A percentile compares a stretch with the other conserved stretches of the same genome.
Evolutionary conservation across 2,797 vertebrate genomes (phyloP).

Genomic region (Phrynocephalus guinanensis): DNA sequence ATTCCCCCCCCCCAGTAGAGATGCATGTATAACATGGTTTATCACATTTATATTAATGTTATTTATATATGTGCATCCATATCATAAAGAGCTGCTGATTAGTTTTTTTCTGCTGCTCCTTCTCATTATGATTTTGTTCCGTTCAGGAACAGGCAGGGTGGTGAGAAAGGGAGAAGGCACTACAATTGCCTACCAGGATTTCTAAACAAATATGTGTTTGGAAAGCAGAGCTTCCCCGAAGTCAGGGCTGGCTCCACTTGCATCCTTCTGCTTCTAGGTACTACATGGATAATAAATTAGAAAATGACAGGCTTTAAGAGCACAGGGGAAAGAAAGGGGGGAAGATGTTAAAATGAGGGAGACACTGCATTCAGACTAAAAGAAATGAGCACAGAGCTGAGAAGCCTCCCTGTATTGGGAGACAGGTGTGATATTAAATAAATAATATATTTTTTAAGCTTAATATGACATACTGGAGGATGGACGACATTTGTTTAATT

Average conservation of each 20-base stretch:
- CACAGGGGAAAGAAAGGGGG: neutral
- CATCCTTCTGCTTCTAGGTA: neutral
- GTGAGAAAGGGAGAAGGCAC: neutral
- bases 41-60: neutral
- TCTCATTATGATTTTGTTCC: neutral
- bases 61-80: neutral
- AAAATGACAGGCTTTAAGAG: neutral
- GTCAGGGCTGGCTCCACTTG: neutral
- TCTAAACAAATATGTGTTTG: neutral
- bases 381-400: neutral
- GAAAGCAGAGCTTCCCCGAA: neutral
- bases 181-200: neutral
- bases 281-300: neutral
- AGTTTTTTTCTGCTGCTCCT: neutral
- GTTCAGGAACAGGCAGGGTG: neutral
- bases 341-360: neutral
- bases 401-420: no score
- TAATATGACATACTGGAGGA: neutral
- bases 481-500: neutral
- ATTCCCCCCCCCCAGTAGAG: neutral
- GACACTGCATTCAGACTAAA: neutral
- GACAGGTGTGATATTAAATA: no score
- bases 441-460: neutral
- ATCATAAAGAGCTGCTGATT: neutral
- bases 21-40: neutral